Conservation (phyloP, 2,113 vertebrate genomes). For the Trochalopteron elliotii region DNA sequence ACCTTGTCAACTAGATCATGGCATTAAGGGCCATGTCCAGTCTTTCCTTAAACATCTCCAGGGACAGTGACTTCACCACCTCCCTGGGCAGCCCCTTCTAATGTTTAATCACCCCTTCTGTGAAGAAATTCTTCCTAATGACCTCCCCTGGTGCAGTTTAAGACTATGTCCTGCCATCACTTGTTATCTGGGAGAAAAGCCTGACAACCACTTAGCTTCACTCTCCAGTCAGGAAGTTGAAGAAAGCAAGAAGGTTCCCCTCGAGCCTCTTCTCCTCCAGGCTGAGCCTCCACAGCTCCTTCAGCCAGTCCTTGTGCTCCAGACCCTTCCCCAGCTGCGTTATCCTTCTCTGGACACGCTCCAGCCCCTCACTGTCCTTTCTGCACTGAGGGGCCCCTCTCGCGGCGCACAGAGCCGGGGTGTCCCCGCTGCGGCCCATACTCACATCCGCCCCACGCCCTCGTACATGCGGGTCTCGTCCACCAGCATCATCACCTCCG, state of each 20-base stretch:
- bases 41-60: not conserved
- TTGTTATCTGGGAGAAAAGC: not conserved
- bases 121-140: not conserved
- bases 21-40: not conserved
- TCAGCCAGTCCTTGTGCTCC: not conserved
- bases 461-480: conserved; percentile 92
- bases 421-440: not conserved
- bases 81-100: not conserved
- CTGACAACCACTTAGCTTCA: not conserved
- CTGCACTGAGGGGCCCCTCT: fast-evolving
- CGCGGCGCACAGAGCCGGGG: not conserved
- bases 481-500: conserved; percentile 84
- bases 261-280: not conserved
- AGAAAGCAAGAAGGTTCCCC: not conserved
- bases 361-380: not conserved
- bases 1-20: not conserved
- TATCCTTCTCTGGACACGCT: not conserved
- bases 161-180: not conserved
- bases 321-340: not conserved
- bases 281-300: not conserved
- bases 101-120: not conserved
- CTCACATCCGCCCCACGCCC: conserved; percentile 96
- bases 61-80: not conserved
- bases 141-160: not conserved
- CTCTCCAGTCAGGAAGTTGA: not conserved